Base-by-base conservation (phyloP, 2,113 vertebrate genomes). In the Amia ocellicauda region DNA sequence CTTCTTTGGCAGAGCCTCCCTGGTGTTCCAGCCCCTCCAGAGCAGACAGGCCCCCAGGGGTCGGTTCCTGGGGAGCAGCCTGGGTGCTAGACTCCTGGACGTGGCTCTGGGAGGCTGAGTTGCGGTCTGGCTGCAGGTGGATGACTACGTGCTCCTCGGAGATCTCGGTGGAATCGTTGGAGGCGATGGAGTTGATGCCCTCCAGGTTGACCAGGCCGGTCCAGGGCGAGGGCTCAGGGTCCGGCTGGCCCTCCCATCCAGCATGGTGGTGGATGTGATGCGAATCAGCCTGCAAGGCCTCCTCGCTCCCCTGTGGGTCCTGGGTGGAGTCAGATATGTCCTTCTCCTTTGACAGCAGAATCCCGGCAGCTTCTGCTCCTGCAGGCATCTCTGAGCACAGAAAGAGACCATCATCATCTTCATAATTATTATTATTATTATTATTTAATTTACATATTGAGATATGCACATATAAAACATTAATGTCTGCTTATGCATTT, bases 111-210 rank as follows among this genome's bases (percentile, higher is more conserved):
- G 2, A 40, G 26, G 19, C 61, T 78, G 71, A 83, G 20, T n/a
- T 4, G 29, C 11, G 82, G 60, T 24, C 71, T 71, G 36, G 62
- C 29, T 53, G 68, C 20, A 88, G 60, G 52, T 87, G 81, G 43
- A 89, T 78, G 24, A 86, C 70, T 2, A 86, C 73, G 22, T 88
- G 86, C 66, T 91, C 87, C 53, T 79, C 85, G 3, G 86, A 88
- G n/a, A 85, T 86, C 70, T 90, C 87, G 1, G 87, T 80, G 1
- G 85, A 87, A 62, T 79, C 78, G 22, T 73, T 76, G 27, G 41
- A 67, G 2, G 67, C 67, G 11, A 84, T 72, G 17, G 84, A 83
- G 41, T 49, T 60, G 27, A 74, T 60, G 28, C 56, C 74, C 29
- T 86, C 79, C 36, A 80, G 61, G 58, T 83, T 71, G 1, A 83